phyloP scores from a whole-genome alignment of 2,797 vertebrate genomes.

The Pagetopsis macropterus region DNA sequence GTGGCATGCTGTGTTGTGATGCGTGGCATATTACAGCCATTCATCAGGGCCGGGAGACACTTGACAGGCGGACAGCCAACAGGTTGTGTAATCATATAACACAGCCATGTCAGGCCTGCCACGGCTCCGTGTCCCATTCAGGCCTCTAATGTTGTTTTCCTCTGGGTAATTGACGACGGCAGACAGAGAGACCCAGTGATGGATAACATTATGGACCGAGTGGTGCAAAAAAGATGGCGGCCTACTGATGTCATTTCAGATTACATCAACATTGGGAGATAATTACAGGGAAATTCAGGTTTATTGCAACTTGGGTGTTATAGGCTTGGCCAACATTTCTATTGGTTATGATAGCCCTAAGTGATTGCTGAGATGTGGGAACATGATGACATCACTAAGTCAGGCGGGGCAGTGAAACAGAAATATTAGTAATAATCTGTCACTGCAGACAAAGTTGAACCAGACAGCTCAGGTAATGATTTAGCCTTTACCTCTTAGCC shows the following conservation, averaged over 20 bases:
- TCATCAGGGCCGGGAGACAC: slow-evolving; percentile 82
- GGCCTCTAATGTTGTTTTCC: slow-evolving; percentile 82
- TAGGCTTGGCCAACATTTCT: not conserved
- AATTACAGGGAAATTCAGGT: slow-evolving; percentile 40
- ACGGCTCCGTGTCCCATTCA: slow-evolving; percentile 77
- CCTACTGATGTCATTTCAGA: slow-evolving; percentile 67
- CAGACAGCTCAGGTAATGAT: not conserved
- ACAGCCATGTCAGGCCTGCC: slow-evolving; percentile 80
- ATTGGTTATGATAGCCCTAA: slow-evolving; percentile 2
- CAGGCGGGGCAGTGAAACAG: not conserved
- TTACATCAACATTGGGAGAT: slow-evolving; percentile 49
- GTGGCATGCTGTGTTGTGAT: slow-evolving; percentile 77
- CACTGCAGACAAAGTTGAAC: slow-evolving; percentile 7
- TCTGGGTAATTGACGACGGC: slow-evolving; percentile 78
- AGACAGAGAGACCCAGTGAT: slow-evolving; percentile 75
- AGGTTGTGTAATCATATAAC: slow-evolving; percentile 87
- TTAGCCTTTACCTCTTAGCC: not conserved
- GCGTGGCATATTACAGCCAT: slow-evolving; percentile 84
- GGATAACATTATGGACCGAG: slow-evolving; percentile 73
- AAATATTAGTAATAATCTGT: not conserved
- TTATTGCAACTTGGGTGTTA: slow-evolving; percentile 12
- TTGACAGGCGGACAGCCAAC: slow-evolving; percentile 84
- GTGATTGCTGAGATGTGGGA: not conserved
- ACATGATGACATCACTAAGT: not conserved
- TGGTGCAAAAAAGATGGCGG: slow-evolving; percentile 67